phyloP scores from a whole-genome alignment of 2,113 vertebrate species.

The Ramphastos sulfuratus region DNA sequence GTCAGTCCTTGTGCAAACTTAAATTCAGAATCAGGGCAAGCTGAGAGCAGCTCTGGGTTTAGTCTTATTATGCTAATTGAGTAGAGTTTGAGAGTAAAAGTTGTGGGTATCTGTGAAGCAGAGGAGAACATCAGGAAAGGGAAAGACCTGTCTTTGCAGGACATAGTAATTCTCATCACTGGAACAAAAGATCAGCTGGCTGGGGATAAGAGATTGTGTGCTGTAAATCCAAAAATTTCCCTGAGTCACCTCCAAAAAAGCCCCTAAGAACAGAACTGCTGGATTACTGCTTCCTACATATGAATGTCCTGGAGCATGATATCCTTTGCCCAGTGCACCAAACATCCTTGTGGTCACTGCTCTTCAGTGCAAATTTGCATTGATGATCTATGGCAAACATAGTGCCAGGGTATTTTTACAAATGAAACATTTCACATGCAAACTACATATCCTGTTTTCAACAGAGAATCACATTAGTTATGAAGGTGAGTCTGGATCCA shows the following conservation, averaged over 20 bases:
- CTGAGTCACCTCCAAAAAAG: not conserved
- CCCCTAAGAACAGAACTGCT: not conserved
- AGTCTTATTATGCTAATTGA: not conserved
- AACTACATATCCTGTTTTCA: not conserved
- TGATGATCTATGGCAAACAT: not conserved
- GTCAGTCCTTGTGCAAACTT: not conserved
- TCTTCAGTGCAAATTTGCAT: not conserved
- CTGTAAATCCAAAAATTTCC: not conserved
- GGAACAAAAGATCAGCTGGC: not conserved
- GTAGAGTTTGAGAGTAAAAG: not conserved
- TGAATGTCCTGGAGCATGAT: not conserved
- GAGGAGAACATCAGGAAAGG: not conserved
- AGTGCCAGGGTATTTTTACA: not conserved
- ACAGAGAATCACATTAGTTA: not conserved
- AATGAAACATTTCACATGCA: not conserved
- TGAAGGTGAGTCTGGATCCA: not conserved
- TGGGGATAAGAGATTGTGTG: not conserved
- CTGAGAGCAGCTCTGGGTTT: not conserved
- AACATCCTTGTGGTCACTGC: no score
- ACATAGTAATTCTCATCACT: not conserved
- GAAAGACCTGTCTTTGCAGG: not conserved
- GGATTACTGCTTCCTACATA: not conserved
- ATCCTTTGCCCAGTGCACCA: not conserved
- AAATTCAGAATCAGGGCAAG: not conserved
- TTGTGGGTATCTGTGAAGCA: not conserved